Conservation (phyloP, 2,797 vertebrate species). For the Helarctos malayanus region DNA sequence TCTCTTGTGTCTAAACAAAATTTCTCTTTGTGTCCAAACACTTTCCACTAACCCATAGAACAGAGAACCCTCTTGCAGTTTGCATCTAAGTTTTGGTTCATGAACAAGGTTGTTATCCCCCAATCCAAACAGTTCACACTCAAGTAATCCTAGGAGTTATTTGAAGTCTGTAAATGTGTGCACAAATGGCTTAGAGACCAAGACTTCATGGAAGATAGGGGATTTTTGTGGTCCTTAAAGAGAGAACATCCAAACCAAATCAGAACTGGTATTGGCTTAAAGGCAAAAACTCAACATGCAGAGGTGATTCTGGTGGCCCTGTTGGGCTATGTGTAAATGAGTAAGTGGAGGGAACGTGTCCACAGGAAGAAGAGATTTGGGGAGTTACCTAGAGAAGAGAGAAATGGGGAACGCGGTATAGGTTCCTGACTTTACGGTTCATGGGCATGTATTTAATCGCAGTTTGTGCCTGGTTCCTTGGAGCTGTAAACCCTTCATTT, state of each 20-base stretch:
- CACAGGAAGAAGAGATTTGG: neutral
- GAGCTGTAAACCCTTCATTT: neutral
- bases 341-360: neutral
- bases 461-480: neutral
- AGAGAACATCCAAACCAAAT: neutral
- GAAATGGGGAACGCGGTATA: rapidly evolving
- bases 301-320: neutral
- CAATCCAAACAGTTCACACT: neutral
- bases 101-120: neutral
- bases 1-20: neutral
- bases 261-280: neutral
- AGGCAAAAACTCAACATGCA: neutral
- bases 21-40: neutral
- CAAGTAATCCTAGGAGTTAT: neutral
- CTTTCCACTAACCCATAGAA: neutral
- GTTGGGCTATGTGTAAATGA: neutral
- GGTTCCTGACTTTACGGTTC: neutral
- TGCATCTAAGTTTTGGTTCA: neutral
- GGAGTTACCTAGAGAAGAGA: neutral
- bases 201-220: neutral
- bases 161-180: neutral
- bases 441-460: neutral
- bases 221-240: neutral
- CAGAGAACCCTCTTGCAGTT: neutral
- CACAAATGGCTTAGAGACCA: neutral